Conservation (phyloP, 2,113 vertebrate species). For the Holacanthus passer region DNA sequence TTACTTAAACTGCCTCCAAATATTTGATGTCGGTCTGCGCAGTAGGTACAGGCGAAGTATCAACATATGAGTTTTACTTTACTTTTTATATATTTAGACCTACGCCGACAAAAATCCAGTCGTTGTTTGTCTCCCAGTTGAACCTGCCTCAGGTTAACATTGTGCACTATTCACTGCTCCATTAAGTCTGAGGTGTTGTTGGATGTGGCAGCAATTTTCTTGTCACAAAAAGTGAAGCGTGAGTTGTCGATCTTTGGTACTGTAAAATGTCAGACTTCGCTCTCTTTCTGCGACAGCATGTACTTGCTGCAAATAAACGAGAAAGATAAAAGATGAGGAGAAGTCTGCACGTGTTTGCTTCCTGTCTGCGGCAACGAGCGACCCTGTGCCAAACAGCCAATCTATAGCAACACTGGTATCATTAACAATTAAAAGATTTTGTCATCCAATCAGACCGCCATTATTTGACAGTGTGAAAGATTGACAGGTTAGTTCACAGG, state of each 20-base stretch:
- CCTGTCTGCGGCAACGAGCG: neutral
- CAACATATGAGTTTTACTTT: neutral
- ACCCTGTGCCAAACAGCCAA: neutral
- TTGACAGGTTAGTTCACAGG: neutral
- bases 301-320: neutral
- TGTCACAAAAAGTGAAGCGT: constrained; percentile 25
- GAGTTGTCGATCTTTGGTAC: constrained; percentile 1
- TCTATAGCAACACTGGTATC: too few relatives aligned
- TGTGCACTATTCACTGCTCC: constrained; percentile 3
- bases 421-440: neutral
- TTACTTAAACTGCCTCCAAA: neutral
- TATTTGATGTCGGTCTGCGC: neutral
- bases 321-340: neutral
- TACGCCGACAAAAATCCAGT: neutral
- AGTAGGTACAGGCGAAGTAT: neutral
- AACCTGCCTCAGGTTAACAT: constrained; percentile 16
- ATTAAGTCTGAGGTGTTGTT: constrained; percentile 16
- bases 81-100: neutral
- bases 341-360: neutral
- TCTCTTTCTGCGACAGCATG: neutral
- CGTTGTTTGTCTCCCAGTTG: constrained; percentile 25
- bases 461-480: neutral
- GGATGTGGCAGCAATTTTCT: constrained; percentile 16
- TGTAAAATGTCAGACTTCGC: constrained; percentile 36
- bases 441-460: too few relatives aligned